Conservation (phyloP, 2,113 vertebrate species). For the Sula dactylatra region DNA sequence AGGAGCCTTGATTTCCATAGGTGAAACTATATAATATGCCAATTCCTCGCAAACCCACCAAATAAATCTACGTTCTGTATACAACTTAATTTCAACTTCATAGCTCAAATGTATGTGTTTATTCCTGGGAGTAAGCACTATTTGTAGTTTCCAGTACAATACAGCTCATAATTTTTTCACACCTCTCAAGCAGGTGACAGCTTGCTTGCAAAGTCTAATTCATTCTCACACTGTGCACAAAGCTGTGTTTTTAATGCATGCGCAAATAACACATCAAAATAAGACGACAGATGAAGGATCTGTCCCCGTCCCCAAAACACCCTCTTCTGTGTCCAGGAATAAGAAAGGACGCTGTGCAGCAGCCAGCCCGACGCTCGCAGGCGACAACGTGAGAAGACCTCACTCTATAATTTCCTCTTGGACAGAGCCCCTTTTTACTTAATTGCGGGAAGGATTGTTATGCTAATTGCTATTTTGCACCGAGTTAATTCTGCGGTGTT, state of each 20-base stretch:
- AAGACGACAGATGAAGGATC: not conserved
- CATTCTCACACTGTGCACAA: constrained; percentile 9
- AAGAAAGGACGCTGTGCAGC: not conserved
- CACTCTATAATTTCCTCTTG: constrained; percentile 42
- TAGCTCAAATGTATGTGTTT: constrained; percentile 52
- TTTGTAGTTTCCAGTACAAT: constrained; percentile 64
- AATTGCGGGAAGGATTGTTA: constrained; percentile 66
- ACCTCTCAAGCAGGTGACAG: constrained; percentile 76
- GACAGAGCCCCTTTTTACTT: constrained; percentile 5
- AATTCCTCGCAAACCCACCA: not conserved
- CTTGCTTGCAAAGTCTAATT: constrained; percentile 53
- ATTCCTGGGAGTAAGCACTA: constrained; percentile 41
- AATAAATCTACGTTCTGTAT: constrained; percentile 26
- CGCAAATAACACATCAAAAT: constrained; percentile 31
- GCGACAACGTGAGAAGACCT: not conserved
- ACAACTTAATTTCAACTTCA: constrained; percentile 46
- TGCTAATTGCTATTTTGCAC: constrained; percentile 69
- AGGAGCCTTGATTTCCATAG: not conserved
- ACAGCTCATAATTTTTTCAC: constrained; percentile 75
- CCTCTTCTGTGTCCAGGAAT: not conserved
- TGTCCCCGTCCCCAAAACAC: not conserved
- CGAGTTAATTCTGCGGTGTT: constrained; percentile 4
- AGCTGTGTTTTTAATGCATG: constrained; percentile 28
- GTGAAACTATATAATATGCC: not conserved
- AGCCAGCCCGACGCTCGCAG: not conserved